These are phyloP conservation scores for Heterotilapia buettikoferi DNA, from an alignment of 2,113 vertebrate genomes.

Conservation along the genomic window DNA sequence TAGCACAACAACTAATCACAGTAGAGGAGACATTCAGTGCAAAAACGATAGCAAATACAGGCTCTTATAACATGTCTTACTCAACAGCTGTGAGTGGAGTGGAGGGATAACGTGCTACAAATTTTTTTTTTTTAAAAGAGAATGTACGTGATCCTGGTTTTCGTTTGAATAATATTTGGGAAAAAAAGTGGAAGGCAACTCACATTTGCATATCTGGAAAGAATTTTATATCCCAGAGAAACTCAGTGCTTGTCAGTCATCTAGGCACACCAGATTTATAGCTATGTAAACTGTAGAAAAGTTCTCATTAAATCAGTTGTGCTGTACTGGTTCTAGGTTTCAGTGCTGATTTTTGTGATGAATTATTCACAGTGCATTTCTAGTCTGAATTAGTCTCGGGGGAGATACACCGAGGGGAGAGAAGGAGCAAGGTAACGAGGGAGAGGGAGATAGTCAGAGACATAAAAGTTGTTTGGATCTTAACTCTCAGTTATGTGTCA, in stretches of 20 bases:
- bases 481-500: neutral
- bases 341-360: constrained; percentile 25
- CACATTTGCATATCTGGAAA: neutral
- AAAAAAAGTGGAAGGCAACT: neutral
- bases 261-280: neutral
- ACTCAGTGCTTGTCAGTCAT: neutral
- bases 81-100: neutral
- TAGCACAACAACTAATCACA: constrained; percentile 3
- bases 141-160: neutral
- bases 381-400: constrained; percentile 26
- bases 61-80: neutral
- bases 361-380: constrained; percentile 44
- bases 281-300: constrained; percentile 1
- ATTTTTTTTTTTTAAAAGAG: neutral
- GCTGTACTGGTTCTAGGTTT: constrained; percentile 5
- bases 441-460: neutral
- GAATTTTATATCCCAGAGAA: neutral
- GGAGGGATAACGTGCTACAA: neutral
- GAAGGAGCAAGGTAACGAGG: neutral
- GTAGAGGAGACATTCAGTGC: neutral
- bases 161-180: neutral
- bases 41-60: neutral
- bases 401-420: neutral
- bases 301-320: constrained; percentile 16
- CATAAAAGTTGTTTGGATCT: neutral